Percentiles rank a stretch among this genome's conserved stretches.
These are phyloP conservation scores for Umimayanthus kanabou DNA, from an alignment of 92 coral and sea anemone species.

Conservation along the genomic window DNA sequence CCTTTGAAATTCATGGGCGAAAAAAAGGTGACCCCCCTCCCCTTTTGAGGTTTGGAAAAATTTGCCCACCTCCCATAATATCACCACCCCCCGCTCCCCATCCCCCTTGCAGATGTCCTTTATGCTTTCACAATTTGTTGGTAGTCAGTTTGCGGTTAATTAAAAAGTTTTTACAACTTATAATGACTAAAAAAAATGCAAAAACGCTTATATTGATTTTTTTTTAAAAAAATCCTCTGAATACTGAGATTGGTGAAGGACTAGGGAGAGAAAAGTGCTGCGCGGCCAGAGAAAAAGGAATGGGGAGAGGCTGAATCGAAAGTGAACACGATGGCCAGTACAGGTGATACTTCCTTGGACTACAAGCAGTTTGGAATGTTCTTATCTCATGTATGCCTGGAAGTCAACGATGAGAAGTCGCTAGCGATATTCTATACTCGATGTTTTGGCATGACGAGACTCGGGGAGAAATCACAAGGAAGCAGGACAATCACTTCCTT, in stretches of 20 bases:
- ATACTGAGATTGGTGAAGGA: neutral
- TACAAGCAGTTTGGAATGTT: slow-evolving; percentile 3
- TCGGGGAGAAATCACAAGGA: neutral
- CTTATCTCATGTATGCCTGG: slow-evolving; percentile 27
- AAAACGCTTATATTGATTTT: too few relatives aligned
- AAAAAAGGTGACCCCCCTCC: too few relatives aligned
- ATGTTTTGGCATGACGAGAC: slow-evolving; percentile 18
- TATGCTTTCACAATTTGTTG: too few relatives aligned
- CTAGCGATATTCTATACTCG: slow-evolving; percentile 4
- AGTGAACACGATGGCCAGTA: neutral
- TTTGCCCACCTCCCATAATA: too few relatives aligned
- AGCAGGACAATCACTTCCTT: neutral
- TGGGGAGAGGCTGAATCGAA: neutral
- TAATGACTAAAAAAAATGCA: too few relatives aligned
- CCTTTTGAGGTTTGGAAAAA: too few relatives aligned
- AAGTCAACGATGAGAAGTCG: slow-evolving; percentile 2
- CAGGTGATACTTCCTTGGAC: neutral
- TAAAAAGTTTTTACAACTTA: too few relatives aligned
- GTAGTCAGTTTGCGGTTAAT: too few relatives aligned
- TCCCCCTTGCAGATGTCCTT: too few relatives aligned
- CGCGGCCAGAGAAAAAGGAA: neutral
- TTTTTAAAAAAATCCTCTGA: too few relatives aligned
- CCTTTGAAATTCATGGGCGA: too few relatives aligned
- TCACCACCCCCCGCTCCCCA: too few relatives aligned
- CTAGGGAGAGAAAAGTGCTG: neutral